Conservation (phyloP, 2,888 invertebrate species). For the Resseliella maxima region DNA sequence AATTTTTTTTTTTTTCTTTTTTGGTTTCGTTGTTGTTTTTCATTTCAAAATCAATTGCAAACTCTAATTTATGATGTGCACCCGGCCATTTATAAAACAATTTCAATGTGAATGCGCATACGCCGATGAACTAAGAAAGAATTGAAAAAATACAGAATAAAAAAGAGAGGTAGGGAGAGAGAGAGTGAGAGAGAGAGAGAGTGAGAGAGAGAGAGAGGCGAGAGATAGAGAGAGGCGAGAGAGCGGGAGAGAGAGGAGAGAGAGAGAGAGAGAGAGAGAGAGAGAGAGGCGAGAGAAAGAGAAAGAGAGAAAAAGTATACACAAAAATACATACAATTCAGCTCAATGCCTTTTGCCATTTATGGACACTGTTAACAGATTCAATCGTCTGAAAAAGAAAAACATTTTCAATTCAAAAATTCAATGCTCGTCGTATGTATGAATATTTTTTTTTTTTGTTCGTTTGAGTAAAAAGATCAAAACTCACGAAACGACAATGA, state of each 20-base stretch:
- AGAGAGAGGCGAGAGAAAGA: background rate
- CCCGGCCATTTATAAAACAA: constrained; percentile 28
- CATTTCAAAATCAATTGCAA: background rate
- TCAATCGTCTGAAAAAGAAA: background rate
- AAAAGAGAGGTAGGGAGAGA: background rate
- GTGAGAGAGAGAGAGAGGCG: too few relatives aligned
- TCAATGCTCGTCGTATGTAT: background rate
- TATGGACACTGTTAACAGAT: background rate
- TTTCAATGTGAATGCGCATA: background rate
- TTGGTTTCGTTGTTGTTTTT: background rate
- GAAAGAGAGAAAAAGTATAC: background rate
- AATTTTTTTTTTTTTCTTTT: too few relatives aligned
- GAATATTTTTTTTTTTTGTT: background rate
- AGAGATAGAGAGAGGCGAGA: background rate
- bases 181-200: background rate
- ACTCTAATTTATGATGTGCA: constrained; percentile 46
- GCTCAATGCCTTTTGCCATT: constrained; percentile 49
- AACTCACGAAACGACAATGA: background rate
- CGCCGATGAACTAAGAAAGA: constrained; percentile 3
- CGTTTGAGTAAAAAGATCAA: background rate
- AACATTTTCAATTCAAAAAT: constrained; percentile 8
- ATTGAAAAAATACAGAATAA: too few relatives aligned
- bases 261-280: too few relatives aligned
- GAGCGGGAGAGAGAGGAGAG: too few relatives aligned
- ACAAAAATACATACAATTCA: background rate